A percentile compares a stretch with the other conserved stretches of the same genome.
These are phyloP conservation scores for Pyrgilauda ruficollis DNA, from an alignment of 2,113 vertebrate genomes.

Conservation along the genomic window DNA sequence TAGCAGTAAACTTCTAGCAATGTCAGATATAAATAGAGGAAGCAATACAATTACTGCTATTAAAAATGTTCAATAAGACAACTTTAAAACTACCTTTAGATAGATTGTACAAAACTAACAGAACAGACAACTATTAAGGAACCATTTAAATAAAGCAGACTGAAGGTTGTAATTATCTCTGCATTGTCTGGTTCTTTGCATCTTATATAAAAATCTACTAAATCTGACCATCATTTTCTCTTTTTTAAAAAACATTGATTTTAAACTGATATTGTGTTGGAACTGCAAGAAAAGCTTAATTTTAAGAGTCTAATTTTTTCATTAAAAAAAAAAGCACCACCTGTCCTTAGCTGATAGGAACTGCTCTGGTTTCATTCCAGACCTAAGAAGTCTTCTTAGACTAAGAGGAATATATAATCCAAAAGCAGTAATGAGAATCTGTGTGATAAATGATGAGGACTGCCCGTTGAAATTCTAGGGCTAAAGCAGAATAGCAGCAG, in stretches of 20 bases:
- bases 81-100: constrained; percentile 28
- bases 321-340: neutral
- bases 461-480: neutral
- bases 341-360: neutral
- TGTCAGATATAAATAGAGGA: constrained; percentile 30
- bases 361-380: neutral
- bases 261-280: neutral
- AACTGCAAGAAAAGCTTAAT: neutral
- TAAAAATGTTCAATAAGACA: constrained; percentile 19
- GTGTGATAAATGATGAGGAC: neutral
- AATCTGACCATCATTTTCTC: neutral
- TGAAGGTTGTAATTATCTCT: neutral
- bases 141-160: neutral
- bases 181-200: neutral
- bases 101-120: constrained; percentile 32
- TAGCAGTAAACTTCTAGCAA: constrained; percentile 21
- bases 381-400: neutral
- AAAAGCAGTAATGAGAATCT: neutral
- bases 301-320: neutral
- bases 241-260: neutral
- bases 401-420: neutral
- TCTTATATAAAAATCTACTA: neutral
- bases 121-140: constrained; percentile 30
- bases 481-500: neutral
- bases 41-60: constrained; percentile 26